These are phyloP conservation scores for Listronotus oregonensis DNA, from an alignment of 1,140 invertebrate genomes.

Conservation along the genomic window DNA sequence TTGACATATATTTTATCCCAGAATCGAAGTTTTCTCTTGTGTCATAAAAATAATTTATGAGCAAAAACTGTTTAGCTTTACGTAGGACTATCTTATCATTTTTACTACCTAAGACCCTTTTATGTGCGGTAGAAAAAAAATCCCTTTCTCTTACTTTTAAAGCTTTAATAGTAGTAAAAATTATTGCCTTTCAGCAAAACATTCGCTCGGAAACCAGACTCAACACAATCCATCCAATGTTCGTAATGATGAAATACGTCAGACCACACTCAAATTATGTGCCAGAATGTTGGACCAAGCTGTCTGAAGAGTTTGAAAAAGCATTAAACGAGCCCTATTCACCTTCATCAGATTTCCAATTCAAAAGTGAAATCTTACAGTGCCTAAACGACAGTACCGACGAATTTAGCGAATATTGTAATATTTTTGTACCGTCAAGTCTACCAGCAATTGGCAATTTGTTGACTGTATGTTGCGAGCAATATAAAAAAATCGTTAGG, in stretches of 20 bases:
- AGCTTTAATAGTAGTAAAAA: too few species aligned
- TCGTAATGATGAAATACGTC: slow-evolving; percentile 19
- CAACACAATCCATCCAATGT: slow-evolving; percentile 17
- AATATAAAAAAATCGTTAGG: slow-evolving; percentile 24
- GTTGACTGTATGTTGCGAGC: slow-evolving; percentile 22
- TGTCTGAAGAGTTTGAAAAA: slow-evolving; percentile 17
- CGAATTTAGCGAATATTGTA: slow-evolving; percentile 10
- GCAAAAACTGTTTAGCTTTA: too few species aligned
- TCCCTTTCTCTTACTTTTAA: background rate
- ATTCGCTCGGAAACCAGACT: slow-evolving; percentile 6
- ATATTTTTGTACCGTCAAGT: slow-evolving; percentile 19
- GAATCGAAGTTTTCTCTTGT: too few species aligned
- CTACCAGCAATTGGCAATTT: slow-evolving; percentile 26
- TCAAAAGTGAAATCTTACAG: slow-evolving; percentile 30
- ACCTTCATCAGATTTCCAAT: slow-evolving; percentile 19
- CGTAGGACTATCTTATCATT: too few species aligned
- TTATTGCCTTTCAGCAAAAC: slow-evolving; percentile 5
- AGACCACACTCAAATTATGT: slow-evolving; percentile 10
- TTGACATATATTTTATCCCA: too few species aligned
- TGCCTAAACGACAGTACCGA: slow-evolving; percentile 18
- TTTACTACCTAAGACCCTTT: too few species aligned
- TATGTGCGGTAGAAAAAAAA: background rate
- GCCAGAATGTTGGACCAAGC: slow-evolving; percentile 21
- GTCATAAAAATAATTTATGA: too few species aligned
- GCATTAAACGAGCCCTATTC: slow-evolving; percentile 21